phyloP scores from a whole-genome alignment of 2,113 vertebrate species.

The Tichodroma muraria region DNA sequence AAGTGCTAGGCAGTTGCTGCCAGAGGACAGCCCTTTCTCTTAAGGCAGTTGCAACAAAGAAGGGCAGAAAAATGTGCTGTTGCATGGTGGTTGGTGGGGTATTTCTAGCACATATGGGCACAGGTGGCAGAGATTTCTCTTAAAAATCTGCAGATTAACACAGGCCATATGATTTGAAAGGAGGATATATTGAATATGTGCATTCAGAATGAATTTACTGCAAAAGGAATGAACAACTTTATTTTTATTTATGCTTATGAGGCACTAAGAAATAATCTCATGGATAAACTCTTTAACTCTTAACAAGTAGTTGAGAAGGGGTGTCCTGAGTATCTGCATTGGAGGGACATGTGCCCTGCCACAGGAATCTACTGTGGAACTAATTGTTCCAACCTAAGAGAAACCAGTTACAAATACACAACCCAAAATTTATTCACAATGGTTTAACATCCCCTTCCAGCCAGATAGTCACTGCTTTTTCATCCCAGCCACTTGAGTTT shows the following conservation, averaged over 20 bases:
- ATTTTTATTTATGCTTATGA: not conserved
- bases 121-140: not conserved
- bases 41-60: not conserved
- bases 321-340: not conserved
- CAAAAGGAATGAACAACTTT: not conserved
- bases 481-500: not conserved
- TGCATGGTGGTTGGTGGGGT: not conserved
- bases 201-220: not conserved
- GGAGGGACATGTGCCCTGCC: not conserved
- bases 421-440: not conserved
- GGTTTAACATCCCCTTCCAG: not conserved
- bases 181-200: not conserved
- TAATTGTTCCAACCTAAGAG: not conserved
- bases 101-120: not conserved
- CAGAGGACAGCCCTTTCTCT: not conserved
- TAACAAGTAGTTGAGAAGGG: not conserved
- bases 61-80: not conserved
- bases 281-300: not conserved
- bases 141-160: not conserved
- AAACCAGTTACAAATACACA: not conserved
- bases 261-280: not conserved
- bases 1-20: not conserved
- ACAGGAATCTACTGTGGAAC: not conserved
- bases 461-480: not conserved
- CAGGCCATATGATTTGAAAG: not conserved